These are phyloP conservation scores for Picus viridis DNA, from an alignment of 2,797 vertebrate genomes.

Conservation along the genomic window DNA sequence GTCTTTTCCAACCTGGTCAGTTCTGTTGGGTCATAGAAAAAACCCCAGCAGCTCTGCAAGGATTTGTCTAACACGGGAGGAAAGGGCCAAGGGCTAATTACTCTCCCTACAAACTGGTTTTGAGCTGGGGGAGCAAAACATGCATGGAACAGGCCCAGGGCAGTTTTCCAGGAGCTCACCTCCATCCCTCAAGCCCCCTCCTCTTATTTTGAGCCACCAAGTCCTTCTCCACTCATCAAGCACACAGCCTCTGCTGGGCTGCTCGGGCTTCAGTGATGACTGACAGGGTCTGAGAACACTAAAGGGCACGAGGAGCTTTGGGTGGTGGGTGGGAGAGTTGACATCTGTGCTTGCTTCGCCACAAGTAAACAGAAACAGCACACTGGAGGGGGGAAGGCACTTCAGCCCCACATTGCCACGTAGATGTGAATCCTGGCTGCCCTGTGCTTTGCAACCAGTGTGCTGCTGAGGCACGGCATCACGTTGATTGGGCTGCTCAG, in stretches of 20 bases:
- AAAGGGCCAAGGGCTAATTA: not conserved
- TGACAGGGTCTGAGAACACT: too few relatives aligned
- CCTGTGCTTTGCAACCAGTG: not conserved
- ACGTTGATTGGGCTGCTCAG: not conserved
- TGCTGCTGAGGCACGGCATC: rapidly evolving
- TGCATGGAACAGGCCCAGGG: rapidly evolving
- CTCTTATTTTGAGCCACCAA: not conserved
- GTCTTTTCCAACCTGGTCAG: too few relatives aligned
- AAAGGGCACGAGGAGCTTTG: not conserved
- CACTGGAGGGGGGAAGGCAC: not conserved
- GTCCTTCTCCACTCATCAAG: not conserved
- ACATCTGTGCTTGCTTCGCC: not conserved
- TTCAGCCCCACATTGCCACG: not conserved
- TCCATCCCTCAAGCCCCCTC: not conserved
- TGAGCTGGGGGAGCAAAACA: not conserved
- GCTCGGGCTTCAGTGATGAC: not conserved
- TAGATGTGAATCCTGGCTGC: not conserved
- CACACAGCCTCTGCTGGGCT: not conserved
- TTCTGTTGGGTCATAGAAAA: too few relatives aligned
- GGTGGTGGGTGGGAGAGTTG: not conserved
- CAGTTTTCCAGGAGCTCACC: not conserved
- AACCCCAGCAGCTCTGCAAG: not conserved
- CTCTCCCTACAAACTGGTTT: rapidly evolving
- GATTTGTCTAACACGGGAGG: not conserved
- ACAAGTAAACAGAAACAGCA: not conserved